These are phyloP conservation scores for Cerastoderma edule DNA, from an alignment of 2,888 invertebrate genomes.

Conservation along the genomic window DNA sequence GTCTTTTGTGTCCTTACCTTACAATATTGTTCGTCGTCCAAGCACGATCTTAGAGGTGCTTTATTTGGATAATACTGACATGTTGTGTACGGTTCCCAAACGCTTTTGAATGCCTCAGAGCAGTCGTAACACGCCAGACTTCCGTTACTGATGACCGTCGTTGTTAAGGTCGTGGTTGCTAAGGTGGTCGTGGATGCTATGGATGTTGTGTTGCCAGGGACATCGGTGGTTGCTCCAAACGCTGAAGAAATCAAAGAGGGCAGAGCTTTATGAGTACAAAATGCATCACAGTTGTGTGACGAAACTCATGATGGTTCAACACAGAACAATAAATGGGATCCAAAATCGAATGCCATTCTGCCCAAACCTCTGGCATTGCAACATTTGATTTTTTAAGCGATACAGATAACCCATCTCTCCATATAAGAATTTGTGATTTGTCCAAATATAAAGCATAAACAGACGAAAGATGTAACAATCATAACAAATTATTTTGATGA, in stretches of 20 bases:
- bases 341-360: too few relatives aligned
- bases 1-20: constrained; percentile 61
- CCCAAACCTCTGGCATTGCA: too few relatives aligned
- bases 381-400: too few relatives aligned
- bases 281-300: too few relatives aligned
- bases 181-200: neutral
- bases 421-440: too few relatives aligned
- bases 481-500: too few relatives aligned
- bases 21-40: constrained; percentile 63
- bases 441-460: too few relatives aligned
- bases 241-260: constrained; percentile 1
- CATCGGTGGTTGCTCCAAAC: neutral
- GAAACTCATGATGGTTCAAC: too few relatives aligned
- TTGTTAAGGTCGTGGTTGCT: neutral
- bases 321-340: too few relatives aligned
- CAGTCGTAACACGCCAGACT: constrained; percentile 70
- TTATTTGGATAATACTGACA: constrained; percentile 64
- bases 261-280: too few relatives aligned
- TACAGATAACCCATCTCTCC: too few relatives aligned
- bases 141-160: neutral
- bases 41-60: constrained; percentile 59
- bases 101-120: constrained; percentile 61
- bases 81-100: constrained; percentile 71
- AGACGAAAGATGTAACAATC: too few relatives aligned
- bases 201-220: constrained; percentile 4